Evolutionary conservation across 2,888 invertebrate species (phyloP).

Genomic region (Geotrupes spiniger): DNA sequence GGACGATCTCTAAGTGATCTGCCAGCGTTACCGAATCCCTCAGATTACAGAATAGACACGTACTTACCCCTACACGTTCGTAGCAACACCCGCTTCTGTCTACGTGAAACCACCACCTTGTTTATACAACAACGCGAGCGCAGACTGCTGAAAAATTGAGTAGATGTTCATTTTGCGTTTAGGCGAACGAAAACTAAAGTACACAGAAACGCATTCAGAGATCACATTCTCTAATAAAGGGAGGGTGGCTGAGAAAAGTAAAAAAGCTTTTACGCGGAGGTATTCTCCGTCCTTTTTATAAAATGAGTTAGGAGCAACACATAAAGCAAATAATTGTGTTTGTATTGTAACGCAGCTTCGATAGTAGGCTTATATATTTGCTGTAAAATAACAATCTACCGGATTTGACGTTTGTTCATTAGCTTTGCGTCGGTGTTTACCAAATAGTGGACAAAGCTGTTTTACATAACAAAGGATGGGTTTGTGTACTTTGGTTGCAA

Average conservation of each 20-base stretch:
- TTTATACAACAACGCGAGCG: slow-evolving; percentile 1
- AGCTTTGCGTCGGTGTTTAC: too few relatives aligned
- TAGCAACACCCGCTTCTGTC: slow-evolving; percentile 1
- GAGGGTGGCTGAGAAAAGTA: background rate
- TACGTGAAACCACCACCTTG: slow-evolving; percentile 1
- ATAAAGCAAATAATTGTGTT: too few relatives aligned
- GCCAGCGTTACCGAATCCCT: slow-evolving; percentile 31
- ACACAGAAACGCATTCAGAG: slow-evolving; percentile 1
- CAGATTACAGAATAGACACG: slow-evolving; percentile 38
- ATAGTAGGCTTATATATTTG: too few relatives aligned
- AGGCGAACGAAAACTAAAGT: background rate
- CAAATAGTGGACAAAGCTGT: too few relatives aligned
- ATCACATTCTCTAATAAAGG: background rate
- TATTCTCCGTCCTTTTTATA: too few relatives aligned
- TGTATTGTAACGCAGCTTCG: too few relatives aligned
- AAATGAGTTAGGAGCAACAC: too few relatives aligned
- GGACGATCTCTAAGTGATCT: slow-evolving; percentile 30
- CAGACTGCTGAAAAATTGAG: slow-evolving; percentile 6
- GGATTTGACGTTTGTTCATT: too few relatives aligned
- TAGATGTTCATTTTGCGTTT: background rate
- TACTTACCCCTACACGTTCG: slow-evolving; percentile 16
- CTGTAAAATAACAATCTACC: too few relatives aligned
- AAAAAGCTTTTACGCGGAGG: too few relatives aligned
- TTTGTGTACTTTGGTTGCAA: too few relatives aligned
- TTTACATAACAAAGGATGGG: too few relatives aligned